A percentile compares a stretch with the other conserved stretches of the same genome.
phyloP scores from a whole-genome alignment of 2,113 vertebrate species.

The Dasyurus viverrinus region DNA sequence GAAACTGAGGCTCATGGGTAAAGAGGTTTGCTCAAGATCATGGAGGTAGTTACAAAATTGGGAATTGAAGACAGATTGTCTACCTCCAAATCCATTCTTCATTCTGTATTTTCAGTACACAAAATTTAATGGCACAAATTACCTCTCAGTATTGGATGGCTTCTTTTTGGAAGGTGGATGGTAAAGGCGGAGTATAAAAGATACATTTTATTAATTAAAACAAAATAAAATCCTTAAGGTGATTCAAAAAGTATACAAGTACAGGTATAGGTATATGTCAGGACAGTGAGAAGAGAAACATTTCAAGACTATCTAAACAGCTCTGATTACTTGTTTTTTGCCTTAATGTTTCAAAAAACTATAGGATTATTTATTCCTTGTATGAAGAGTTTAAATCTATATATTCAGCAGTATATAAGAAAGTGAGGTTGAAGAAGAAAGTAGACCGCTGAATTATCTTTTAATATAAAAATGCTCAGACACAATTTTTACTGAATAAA shows the following conservation, averaged over 20 bases:
- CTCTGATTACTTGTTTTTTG: conserved; percentile 52
- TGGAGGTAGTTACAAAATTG: neutral
- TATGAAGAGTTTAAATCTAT: conserved; percentile 65
- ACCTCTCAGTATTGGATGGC: conserved; percentile 21
- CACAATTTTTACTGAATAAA: neutral
- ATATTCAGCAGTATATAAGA: conserved; percentile 66
- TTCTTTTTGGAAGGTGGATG: neutral
- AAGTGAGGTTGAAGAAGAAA: conserved; percentile 53
- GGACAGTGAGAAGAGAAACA: conserved; percentile 43
- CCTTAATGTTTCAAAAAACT: conserved; percentile 56
- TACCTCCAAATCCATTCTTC: neutral
- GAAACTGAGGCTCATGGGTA: neutral
- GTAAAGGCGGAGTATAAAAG: conserved; percentile 21
- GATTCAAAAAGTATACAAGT: conserved; percentile 22
- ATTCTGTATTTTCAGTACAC: neutral
- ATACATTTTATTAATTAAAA: conserved; percentile 22
- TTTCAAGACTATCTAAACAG: conserved; percentile 54
- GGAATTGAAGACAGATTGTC: neutral
- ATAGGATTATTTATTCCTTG: conserved; percentile 63
- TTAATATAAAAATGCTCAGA: conserved; percentile 38
- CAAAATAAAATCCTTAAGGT: neutral
- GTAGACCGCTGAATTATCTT: conserved; percentile 66
- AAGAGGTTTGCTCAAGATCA: neutral
- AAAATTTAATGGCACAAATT: conserved; percentile 8
- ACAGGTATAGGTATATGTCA: neutral